Evolutionary conservation across 64 coral and sea anemone species (phyloP).

Genomic region (Trachythela sp.): DNA sequence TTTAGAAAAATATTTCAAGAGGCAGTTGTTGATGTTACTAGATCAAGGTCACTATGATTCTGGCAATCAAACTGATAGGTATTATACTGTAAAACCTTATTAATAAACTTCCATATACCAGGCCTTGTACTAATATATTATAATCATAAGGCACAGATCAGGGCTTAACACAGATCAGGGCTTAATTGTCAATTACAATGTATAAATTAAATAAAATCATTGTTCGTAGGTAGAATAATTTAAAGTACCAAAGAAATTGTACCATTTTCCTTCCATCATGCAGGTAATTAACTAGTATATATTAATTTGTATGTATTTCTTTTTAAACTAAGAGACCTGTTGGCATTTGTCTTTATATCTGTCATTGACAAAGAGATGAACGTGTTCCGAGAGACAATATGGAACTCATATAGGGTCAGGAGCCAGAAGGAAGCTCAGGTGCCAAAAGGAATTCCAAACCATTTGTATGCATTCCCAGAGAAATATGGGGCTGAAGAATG

Average conservation of each 20-base stretch:
- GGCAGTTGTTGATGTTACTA: constrained; percentile 43
- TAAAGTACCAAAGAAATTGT: too few species aligned
- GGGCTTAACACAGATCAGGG: too few species aligned
- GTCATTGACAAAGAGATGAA: background rate
- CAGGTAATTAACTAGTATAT: background rate
- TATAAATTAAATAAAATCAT: too few species aligned
- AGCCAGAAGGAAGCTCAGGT: background rate
- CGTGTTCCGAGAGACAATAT: background rate
- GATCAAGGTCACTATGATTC: constrained; percentile 57
- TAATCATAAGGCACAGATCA: background rate
- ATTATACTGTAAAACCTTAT: background rate
- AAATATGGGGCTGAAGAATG: background rate
- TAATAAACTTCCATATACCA: background rate
- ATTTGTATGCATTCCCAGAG: background rate
- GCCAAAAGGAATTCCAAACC: background rate
- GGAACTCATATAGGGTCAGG: background rate
- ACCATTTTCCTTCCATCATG: too few species aligned
- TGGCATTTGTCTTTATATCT: background rate
- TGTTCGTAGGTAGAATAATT: too few species aligned
- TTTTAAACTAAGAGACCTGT: background rate
- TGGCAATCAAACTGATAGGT: constrained; percentile 42
- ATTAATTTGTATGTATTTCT: background rate
- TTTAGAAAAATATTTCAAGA: constrained; percentile 47
- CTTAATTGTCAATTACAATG: too few species aligned
- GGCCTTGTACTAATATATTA: background rate